Evolutionary conservation across 2,888 invertebrate genomes (phyloP), one percentile per base, ranked within the genome.

Genomic region (Mesochorus sp.): DNA sequence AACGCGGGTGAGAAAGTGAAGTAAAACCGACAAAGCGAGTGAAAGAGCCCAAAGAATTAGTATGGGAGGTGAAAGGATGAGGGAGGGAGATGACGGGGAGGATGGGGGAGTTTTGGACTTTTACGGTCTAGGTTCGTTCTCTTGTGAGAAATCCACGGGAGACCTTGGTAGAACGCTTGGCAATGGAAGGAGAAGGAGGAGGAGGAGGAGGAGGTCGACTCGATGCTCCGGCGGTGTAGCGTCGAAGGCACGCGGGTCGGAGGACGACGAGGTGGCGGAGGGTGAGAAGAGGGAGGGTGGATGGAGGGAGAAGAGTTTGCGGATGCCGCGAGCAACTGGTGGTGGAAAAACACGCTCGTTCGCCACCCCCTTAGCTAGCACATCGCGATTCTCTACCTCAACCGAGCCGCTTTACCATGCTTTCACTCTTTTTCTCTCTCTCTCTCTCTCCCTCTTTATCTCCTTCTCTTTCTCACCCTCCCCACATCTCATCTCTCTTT

Each of bases 331-430:
- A 90, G 91, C 91, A 91, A 91, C 91, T 91, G 90, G 91, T 91
- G 91, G 91, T 90, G 89, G 91, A 91, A 91, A 91, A 91, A 91
- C 91, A 91, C 89, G 90, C 90, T 90, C 88, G 86, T 88, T 89
- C 86, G 83, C 84, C 85, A 85, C 84, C 85, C 86, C 86, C 85
- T 87, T 83, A 85, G 82, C 86, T 85, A 83, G 83, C 82, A 81
- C 75, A 81, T 70, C 77, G 81, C 85, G 84, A 82, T 85, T 86
- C 84, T 83, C 82, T 82, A 79, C 84, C 83, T 85, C 83, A 83
- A 59, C 66, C 74, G 74, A 70, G 74, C 64, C 49, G 68, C 47
- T 70, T 61, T 70, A 64, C 84, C 84, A 81, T 83, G 74, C 79
- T 39, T 39, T 53, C 42, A 39, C 70, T 67, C 66, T 39, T 44